A percentile compares a stretch with the other conserved stretches of the same genome.
phyloP scores from a whole-genome alignment of 1,140 invertebrate species.

The Daktulosphaira vitifoliae region DNA sequence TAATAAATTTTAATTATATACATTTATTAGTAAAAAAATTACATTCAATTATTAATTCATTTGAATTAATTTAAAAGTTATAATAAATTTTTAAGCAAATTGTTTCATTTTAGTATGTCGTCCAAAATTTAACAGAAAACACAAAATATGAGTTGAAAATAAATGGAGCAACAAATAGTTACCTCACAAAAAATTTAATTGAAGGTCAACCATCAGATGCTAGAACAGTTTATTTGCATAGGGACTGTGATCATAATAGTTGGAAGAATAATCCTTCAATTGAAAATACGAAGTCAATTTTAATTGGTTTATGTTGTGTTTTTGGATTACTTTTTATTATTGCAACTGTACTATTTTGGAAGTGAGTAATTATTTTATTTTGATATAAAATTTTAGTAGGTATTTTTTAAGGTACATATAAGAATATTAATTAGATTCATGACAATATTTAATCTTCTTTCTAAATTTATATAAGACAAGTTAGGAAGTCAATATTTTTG shows the following conservation, averaged over 20 bases:
- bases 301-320: conserved; percentile 63
- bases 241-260: conserved; percentile 33
- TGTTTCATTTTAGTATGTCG: conserved; percentile 51
- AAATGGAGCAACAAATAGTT: conserved; percentile 59
- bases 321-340: conserved; percentile 60
- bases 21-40: neutral
- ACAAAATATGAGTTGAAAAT: conserved; percentile 66
- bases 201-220: conserved; percentile 57
- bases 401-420: neutral
- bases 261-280: conserved; percentile 46
- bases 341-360: conserved; percentile 64
- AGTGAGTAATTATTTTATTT: conserved; percentile 57
- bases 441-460: neutral
- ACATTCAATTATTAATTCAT: conserved; percentile 44
- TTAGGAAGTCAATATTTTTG: too few species aligned
- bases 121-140: conserved; percentile 65
- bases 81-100: too few species aligned
- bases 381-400: too few species aligned
- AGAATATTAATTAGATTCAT: neutral
- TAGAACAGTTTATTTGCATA: conserved; percentile 47
- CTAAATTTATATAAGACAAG: too few species aligned
- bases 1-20: neutral
- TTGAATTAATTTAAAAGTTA: too few species aligned
- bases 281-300: conserved; percentile 55
- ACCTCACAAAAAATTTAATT: conserved; percentile 54